phyloP scores from a whole-genome alignment of 2,113 vertebrate species.

The Ptychochromis oligacanthus region DNA sequence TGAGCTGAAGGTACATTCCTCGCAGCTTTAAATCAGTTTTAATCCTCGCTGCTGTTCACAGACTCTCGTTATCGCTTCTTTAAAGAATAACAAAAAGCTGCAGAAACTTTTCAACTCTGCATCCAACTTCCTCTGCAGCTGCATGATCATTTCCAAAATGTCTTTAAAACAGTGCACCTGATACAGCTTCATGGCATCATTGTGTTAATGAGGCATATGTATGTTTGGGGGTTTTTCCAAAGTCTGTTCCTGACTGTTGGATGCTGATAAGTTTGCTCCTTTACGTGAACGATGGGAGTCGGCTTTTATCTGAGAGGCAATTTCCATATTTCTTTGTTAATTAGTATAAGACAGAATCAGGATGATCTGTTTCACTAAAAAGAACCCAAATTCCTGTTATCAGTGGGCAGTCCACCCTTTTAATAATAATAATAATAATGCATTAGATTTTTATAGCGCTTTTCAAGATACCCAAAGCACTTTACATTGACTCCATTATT shows the following conservation, averaged over 20 bases:
- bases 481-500: no score
- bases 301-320: background rate
- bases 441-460: no score
- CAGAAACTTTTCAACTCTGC: background rate
- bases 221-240: no score
- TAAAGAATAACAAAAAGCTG: background rate
- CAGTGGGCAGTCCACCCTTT: no score
- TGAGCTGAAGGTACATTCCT: background rate
- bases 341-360: background rate
- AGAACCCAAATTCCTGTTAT: background rate
- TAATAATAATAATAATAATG: no score
- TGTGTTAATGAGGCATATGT: no score
- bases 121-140: background rate
- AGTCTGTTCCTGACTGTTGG: background rate
- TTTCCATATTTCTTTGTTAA: background rate
- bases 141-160: no score
- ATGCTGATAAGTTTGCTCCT: no score
- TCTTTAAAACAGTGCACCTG: no score
- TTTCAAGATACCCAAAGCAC: no score
- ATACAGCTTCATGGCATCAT: no score
- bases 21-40: background rate
- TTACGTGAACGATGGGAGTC: background rate
- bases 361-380: accelerated
- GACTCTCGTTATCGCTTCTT: background rate
- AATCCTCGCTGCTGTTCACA: background rate